phyloP scores from a whole-genome alignment of 2,888 invertebrate species.

The Pandemis corylana region DNA sequence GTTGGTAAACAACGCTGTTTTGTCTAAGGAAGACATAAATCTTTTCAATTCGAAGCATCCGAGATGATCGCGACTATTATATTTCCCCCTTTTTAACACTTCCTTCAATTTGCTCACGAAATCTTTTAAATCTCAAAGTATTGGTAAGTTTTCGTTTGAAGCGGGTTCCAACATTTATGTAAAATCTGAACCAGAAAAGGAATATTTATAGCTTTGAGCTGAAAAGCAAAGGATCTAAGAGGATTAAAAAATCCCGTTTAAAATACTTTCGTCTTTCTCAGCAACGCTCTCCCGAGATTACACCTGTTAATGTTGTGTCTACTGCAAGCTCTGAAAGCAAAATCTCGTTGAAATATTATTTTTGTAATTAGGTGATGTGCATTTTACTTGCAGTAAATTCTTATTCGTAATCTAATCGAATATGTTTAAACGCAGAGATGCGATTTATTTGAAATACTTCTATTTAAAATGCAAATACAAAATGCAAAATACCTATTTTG shows the following conservation, averaged over 20 bases:
- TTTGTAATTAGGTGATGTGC: neutral
- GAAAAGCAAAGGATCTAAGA: slow-evolving; percentile 34
- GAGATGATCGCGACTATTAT: neutral
- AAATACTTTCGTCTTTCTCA: slow-evolving; percentile 11
- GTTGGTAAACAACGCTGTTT: neutral
- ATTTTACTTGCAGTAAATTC: too few species aligned
- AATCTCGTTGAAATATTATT: neutral
- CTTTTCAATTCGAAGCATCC: neutral
- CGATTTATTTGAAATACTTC: too few species aligned
- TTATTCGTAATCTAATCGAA: too few species aligned
- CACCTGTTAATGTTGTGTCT: slow-evolving; percentile 5
- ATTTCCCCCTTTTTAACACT: slow-evolving; percentile 2
- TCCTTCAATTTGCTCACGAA: slow-evolving; percentile 13
- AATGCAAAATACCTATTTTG: too few species aligned
- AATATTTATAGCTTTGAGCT: slow-evolving; percentile 38
- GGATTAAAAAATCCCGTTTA: slow-evolving; percentile 28
- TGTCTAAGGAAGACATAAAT: neutral
- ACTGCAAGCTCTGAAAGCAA: neutral
- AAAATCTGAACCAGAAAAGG: slow-evolving; percentile 26
- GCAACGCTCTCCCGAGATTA: slow-evolving; percentile 1
- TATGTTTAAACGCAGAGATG: too few species aligned
- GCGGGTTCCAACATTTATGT: slow-evolving; percentile 1
- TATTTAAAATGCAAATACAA: too few species aligned
- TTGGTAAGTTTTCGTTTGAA: slow-evolving; percentile 29
- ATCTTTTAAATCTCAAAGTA: slow-evolving; percentile 13